These are phyloP conservation scores for Andricus curvator DNA, from an alignment of 2,888 invertebrate species.

Conservation along the genomic window DNA sequence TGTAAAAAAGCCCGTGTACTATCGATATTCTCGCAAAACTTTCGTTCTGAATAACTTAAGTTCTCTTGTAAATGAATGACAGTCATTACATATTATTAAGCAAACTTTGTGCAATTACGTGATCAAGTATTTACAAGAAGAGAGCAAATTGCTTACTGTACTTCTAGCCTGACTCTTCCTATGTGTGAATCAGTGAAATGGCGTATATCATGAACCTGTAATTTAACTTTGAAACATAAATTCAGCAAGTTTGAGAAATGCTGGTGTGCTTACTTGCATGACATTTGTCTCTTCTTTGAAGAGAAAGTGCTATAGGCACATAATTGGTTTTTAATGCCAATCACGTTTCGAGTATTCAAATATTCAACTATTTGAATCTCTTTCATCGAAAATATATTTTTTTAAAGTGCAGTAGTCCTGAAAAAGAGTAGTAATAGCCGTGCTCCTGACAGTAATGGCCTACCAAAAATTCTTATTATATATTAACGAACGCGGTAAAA, in stretches of 20 bases:
- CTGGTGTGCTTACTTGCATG: conserved; percentile 22
- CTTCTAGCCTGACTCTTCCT: background rate
- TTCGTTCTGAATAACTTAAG: background rate
- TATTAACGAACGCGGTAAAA: too few relatives aligned
- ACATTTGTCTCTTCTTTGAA: conserved; percentile 24
- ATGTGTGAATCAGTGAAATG: conserved; percentile 6
- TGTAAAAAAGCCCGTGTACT: too few relatives aligned
- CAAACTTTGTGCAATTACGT: conserved; percentile 21
- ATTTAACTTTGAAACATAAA: conserved; percentile 40
- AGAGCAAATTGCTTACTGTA: background rate
- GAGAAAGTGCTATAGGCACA: conserved; percentile 3
- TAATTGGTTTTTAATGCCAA: background rate
- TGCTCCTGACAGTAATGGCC: too few relatives aligned
- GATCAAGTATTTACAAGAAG: conserved; percentile 30
- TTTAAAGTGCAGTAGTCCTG: too few relatives aligned
- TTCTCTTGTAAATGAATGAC: background rate
- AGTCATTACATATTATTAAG: conserved; percentile 15
- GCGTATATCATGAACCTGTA: conserved; percentile 37
- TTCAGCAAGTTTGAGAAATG: conserved; percentile 27
- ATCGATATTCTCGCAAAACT: background rate
- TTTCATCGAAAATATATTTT: too few relatives aligned
- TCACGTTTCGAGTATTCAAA: too few relatives aligned
- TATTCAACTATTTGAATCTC: too few relatives aligned
- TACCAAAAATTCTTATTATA: too few relatives aligned
- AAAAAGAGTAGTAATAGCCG: too few relatives aligned